Evolutionary conservation across 2,888 invertebrate genomes (phyloP).

Genomic region (Dynastes grantii): DNA sequence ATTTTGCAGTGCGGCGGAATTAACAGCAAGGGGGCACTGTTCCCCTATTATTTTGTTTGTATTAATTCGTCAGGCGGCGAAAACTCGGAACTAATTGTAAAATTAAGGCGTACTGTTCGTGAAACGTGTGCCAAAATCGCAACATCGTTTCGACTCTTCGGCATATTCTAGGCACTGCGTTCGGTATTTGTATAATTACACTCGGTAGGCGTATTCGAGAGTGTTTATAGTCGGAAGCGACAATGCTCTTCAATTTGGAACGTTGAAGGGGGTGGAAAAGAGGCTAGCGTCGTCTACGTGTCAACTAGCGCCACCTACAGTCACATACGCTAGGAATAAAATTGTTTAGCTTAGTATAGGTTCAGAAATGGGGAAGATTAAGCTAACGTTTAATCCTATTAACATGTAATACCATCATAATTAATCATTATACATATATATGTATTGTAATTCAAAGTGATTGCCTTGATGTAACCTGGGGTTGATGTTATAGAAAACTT

Average conservation of each 20-base stretch:
- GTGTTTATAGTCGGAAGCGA: conserved; percentile 18
- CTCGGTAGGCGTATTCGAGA: background rate
- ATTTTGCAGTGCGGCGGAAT: conserved; percentile 15
- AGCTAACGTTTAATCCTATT: too few species aligned
- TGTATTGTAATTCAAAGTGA: too few species aligned
- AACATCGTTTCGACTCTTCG: too few species aligned
- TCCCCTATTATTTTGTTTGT: conserved; percentile 33
- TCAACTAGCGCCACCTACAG: background rate
- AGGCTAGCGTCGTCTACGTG: background rate
- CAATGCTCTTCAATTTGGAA: conserved; percentile 3
- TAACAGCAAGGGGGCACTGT: conserved; percentile 5
- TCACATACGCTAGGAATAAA: background rate
- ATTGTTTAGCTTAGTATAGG: background rate
- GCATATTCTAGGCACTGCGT: background rate
- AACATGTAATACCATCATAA: background rate
- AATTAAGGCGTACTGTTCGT: conserved; percentile 19
- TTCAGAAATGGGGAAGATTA: too few species aligned
- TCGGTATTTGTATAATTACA: conserved; percentile 31
- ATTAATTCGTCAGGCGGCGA: conserved; percentile 29
- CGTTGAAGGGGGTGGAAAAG: background rate
- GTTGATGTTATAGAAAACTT: too few species aligned
- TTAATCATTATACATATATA: background rate
- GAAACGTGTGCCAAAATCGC: background rate
- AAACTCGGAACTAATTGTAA: conserved; percentile 27
- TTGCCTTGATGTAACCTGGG: too few species aligned